phyloP scores from a whole-genome alignment of 2,888 invertebrate species.

The Sepioteuthis lessoniana region DNA sequence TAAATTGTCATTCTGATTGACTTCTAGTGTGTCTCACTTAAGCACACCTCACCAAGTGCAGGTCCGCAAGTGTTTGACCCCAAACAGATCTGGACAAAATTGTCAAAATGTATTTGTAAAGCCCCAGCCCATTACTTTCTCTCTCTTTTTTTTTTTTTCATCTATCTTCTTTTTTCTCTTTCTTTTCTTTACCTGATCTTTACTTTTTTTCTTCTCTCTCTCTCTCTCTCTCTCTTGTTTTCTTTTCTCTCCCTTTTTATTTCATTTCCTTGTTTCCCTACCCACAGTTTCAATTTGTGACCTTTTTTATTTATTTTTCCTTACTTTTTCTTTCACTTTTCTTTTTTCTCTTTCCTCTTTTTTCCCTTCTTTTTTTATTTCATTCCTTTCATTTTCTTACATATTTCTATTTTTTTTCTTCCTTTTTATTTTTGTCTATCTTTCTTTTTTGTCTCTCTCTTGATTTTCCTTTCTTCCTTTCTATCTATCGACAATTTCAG shows the following conservation, averaged over 20 bases:
- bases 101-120: neutral
- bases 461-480: neutral
- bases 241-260: too few relatives aligned
- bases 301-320: neutral
- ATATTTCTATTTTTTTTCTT: neutral
- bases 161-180: neutral
- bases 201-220: neutral
- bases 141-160: neutral
- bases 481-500: neutral
- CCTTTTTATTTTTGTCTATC: neutral
- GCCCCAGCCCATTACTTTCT: neutral
- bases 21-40: neutral
- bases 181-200: neutral
- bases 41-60: neutral
- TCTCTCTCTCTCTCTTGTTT: neutral
- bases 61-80: neutral
- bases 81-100: constrained; percentile 2
- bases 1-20: neutral
- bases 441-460: too few relatives aligned
- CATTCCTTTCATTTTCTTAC: neutral
- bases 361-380: neutral
- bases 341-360: neutral
- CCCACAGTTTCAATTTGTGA: neutral
- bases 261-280: neutral
- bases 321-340: neutral